Base-by-base conservation (phyloP, 2,797 vertebrate species). In the Podargus strigoides region DNA sequence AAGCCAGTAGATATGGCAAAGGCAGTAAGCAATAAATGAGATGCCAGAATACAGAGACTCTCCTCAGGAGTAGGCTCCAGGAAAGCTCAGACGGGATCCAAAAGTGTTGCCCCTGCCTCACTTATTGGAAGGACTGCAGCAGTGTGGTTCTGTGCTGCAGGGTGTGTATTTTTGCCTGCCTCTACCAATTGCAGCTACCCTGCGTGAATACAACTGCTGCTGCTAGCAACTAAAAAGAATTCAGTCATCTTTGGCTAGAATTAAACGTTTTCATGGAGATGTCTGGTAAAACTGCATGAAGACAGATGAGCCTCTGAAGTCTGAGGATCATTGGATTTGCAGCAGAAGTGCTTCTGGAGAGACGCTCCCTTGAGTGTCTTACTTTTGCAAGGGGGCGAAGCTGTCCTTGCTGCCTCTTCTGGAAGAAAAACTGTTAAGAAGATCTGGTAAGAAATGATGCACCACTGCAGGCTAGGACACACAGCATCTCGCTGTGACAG, bases 61-160 rank as follows among this genome's bases (percentile, higher is more conserved):
- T 67, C 19, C 13, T 67, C 36, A 37, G 44, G 52, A 73, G 4
- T 5, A 5, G 28, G 21, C 52, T 74, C 36, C 60, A 59, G 64
- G 20, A 70, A 80, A 70, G 20, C 34, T 70, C 56, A 28, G 22
- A n/a, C 14, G 11, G 21, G 5, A 79, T 56, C 42, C 42, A 67
- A 30, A 9, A 52, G 18, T 18, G 11, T 42, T 87, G 34, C 14
- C 16, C 2, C 1, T 37, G 32, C 12, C 8, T 63, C 1, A 0
- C 12, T 42, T 47, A 19, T 1, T 24, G 32, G 14, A 44, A 13
- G 6, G 30, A 19, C 32, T 37, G 30, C 56, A 85, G 36, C 49
- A 49, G 18, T 5, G 5, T 1, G 0, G 30, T 84, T 50, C 67
- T 87, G 72, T 55, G 26, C 68, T 55, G 26, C 68, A 80, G 47